Evolutionary conservation across 2,797 vertebrate genomes (phyloP), one percentile per base, ranked within the genome.

Genomic region (Antrozous pallidus): DNA sequence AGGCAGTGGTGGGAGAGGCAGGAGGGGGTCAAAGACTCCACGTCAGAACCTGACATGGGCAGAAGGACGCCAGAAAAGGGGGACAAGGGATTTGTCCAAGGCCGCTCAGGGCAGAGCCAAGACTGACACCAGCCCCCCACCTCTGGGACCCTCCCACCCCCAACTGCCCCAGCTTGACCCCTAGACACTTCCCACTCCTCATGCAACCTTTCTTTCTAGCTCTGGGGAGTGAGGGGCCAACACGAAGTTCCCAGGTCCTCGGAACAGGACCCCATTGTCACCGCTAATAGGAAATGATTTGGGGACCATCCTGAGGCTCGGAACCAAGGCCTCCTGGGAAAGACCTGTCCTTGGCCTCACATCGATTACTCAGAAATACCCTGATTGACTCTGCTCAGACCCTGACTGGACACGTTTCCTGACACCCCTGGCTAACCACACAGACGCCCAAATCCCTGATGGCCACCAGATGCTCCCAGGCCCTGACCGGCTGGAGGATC

Each of bases 321-420:
- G 93, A 94, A 95, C 82, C 90, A 94, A 97, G 94, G 94, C 88
- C 95, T 96, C 88, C 47, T 56, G 70, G 90, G 81, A 88, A 94
- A 96, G 78, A 92, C 67, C 78, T 0, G 65, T 77, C 90, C 31
- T 93, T 88, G 40, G 88, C 94, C 87, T 95, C 92, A 28, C 51
- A n/a, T n/a, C n/a, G n/a, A 88, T 26, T 28, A 85, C 70, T 94
- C 97, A 92, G 94, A 97, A 96, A 95, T 92, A 95, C 96, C 97
- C 97, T 97, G 97, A 96, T 58, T 95, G 92, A 96, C 92, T 91
- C 24, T n/a, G 81, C 93, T 94, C 82, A 84, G 94, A 97, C 96
- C 96, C 96, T 97, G 97, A 96, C 61, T 94, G 81, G 33, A 92
- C 74, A 42, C 90, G 63, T 95, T 86, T 22, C 45, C 56, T 36